Conservation (phyloP, 92 coral and sea anemone species). For the Blastomussa wellsi region DNA sequence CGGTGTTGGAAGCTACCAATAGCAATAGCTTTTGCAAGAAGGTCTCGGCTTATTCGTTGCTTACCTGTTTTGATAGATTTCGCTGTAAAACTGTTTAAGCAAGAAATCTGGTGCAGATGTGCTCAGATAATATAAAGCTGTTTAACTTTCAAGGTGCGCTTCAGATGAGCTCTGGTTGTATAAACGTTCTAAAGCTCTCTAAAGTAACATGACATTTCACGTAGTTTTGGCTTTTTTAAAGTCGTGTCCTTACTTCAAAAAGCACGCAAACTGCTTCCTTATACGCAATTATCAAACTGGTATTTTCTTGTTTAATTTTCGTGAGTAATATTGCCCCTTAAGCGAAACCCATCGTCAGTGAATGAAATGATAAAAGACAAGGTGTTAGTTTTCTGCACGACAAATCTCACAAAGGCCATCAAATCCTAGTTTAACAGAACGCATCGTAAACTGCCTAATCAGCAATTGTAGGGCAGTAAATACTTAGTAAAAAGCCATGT, state of each 20-base stretch:
- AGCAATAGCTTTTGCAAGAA: too few relatives aligned
- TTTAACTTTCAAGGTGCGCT: not conserved
- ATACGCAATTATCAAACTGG: constrained; percentile 30
- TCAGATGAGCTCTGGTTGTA: not conserved
- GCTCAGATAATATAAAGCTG: not conserved
- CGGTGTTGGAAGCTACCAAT: too few relatives aligned
- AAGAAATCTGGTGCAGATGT: not conserved
- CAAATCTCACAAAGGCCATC: not conserved
- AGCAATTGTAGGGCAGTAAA: not conserved
- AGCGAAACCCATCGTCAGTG: constrained; percentile 12
- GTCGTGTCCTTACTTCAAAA: constrained; percentile 7
- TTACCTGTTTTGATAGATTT: constrained; percentile 7
- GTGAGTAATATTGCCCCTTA: constrained; percentile 22
- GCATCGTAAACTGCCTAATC: not conserved
- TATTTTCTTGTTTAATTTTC: constrained; percentile 34
- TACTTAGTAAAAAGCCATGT: not conserved
- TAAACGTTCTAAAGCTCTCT: not conserved
- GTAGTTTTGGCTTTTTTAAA: not conserved
- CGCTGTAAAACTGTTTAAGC: not conserved
- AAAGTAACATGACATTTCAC: constrained; percentile 8
- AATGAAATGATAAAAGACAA: constrained; percentile 4
- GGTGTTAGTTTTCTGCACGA: constrained; percentile 7
- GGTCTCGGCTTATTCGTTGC: not conserved
- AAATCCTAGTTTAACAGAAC: not conserved
- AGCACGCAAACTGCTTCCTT: constrained; percentile 41